Evolutionary conservation across 2,113 vertebrate genomes (phyloP).

Genomic region (Synodontis membranacea): DNA sequence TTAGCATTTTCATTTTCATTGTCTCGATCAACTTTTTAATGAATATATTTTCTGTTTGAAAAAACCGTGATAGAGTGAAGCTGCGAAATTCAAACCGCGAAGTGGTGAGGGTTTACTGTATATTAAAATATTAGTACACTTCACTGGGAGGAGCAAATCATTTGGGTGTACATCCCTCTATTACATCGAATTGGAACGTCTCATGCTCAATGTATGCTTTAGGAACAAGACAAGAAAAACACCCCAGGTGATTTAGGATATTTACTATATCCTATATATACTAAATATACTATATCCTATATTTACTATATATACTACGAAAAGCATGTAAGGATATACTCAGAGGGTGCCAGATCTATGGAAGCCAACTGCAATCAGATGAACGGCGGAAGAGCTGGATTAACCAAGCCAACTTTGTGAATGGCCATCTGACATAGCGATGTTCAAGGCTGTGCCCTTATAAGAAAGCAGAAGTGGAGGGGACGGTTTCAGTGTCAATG

Average conservation of each 20-base stretch:
- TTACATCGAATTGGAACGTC: neutral
- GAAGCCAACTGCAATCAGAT: neutral
- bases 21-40: too few species aligned
- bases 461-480: conserved; percentile 38
- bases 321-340: neutral
- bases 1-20: too few species aligned
- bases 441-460: conserved; percentile 15
- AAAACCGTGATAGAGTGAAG: too few species aligned
- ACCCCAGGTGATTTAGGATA: neutral
- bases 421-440: conserved; percentile 29
- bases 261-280: too few species aligned
- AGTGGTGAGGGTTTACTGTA: too few species aligned
- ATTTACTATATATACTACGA: too few species aligned
- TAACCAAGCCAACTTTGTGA: conserved; percentile 27
- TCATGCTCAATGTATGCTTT: neutral
- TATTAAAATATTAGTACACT: neutral
- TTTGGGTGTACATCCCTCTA: neutral
- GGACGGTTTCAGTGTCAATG: conserved; percentile 20
- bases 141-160: too few species aligned
- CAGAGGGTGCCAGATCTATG: neutral
- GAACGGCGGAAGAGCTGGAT: neutral
- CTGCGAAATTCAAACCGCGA: too few species aligned
- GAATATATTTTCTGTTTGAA: too few species aligned
- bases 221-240: neutral
- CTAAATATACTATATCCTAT: too few species aligned